Conservation (phyloP, 2,888 invertebrate species). For the Alloscopus bannaensis region DNA sequence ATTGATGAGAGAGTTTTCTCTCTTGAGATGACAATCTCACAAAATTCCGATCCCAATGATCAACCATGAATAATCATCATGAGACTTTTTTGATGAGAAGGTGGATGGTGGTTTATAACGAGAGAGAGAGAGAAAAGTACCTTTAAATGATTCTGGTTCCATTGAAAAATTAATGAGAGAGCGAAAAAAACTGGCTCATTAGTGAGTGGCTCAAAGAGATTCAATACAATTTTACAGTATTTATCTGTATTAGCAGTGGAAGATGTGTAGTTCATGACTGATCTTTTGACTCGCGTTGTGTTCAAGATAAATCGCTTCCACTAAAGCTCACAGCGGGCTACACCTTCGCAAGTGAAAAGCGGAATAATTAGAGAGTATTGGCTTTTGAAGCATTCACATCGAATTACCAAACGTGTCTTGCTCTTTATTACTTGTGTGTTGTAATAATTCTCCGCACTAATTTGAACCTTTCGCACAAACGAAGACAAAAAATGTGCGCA, state of each 20-base stretch:
- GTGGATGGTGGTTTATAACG: not conserved
- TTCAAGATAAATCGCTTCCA: not conserved
- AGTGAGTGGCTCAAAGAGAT: constrained; percentile 33
- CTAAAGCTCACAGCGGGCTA: constrained; percentile 19
- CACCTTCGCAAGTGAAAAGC: constrained; percentile 60
- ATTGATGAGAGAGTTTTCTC: too few species aligned
- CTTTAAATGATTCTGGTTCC: constrained; percentile 17
- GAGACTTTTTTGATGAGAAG: constrained; percentile 10
- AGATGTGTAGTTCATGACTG: constrained; percentile 5
- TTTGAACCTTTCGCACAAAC: too few species aligned
- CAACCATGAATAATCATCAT: constrained; percentile 40
- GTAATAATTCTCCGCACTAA: too few species aligned
- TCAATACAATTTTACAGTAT: not conserved
- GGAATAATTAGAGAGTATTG: constrained; percentile 58
- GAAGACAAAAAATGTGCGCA: too few species aligned
- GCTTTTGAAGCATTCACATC: constrained; percentile 42
- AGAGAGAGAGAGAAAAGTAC: not conserved
- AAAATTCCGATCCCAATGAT: constrained; percentile 54
- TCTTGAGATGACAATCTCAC: constrained; percentile 62
- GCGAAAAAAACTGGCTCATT: constrained; percentile 60
- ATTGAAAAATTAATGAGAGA: constrained; percentile 61
- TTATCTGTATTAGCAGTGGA: too few species aligned
- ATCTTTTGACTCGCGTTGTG: constrained; percentile 22
- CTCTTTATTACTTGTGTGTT: too few species aligned
- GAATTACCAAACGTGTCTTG: not conserved